Percentiles rank a stretch among this genome's conserved stretches.
Evolutionary conservation across 2,113 vertebrate species (phyloP).

Genomic region (Gallinago undulata): DNA sequence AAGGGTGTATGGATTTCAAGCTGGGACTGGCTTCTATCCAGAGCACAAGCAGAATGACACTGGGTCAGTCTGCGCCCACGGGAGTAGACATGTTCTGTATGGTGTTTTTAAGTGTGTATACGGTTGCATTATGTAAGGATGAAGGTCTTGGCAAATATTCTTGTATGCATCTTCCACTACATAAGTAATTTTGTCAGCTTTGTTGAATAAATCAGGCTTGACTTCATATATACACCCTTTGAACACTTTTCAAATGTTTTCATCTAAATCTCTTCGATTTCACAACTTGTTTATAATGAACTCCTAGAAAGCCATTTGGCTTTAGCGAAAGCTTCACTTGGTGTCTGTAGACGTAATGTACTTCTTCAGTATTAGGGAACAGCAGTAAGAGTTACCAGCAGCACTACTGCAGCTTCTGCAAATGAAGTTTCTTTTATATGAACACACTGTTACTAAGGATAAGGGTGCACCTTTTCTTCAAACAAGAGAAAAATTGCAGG

Average conservation of each 20-base stretch:
- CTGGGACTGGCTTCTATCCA: background rate
- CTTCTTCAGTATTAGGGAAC: background rate
- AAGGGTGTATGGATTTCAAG: background rate
- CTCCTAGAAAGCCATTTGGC: background rate
- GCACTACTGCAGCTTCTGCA: background rate
- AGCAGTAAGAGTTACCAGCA: background rate
- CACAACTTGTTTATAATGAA: background rate
- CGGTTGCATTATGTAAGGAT: background rate
- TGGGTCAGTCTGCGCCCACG: background rate
- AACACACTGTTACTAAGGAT: background rate
- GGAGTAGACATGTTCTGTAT: background rate
- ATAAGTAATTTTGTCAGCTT: constrained; percentile 19
- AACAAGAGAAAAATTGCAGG: background rate
- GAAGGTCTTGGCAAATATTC: constrained; percentile 15
- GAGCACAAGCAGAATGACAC: background rate
- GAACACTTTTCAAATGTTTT: constrained; percentile 35
- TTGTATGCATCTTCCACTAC: background rate
- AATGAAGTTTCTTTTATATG: background rate
- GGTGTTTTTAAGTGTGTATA: background rate
- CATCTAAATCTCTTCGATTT: background rate
- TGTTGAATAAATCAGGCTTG: constrained; percentile 23
- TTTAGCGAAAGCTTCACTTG: background rate
- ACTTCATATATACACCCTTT: background rate
- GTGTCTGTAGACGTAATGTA: background rate
- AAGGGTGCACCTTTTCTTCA: background rate